Conservation (phyloP, 2,113 vertebrate genomes). For the Sterrhoptilus dennistouni region DNA sequence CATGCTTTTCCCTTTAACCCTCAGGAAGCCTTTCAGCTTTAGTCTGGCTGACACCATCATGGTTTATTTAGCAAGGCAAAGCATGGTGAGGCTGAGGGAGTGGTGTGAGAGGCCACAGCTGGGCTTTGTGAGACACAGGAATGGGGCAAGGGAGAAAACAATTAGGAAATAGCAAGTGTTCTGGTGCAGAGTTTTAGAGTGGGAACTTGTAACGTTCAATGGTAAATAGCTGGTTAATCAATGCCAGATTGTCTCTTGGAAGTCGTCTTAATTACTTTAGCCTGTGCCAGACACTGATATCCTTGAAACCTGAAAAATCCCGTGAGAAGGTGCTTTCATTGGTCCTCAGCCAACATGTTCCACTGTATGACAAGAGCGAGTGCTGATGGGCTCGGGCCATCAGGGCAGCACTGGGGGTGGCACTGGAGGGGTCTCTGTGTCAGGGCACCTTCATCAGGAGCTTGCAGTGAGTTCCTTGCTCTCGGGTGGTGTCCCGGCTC, state of each 20-base stretch:
- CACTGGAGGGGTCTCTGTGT: background rate
- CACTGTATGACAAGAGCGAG: rapidly evolving
- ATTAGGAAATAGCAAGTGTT: background rate
- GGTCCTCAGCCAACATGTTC: conserved; percentile 1
- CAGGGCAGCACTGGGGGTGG: background rate
- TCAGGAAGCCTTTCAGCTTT: conserved; percentile 12
- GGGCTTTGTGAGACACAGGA: background rate
- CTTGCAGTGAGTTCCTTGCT: background rate
- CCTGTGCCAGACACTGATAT: conserved; percentile 43
- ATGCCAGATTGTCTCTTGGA: conserved; percentile 18
- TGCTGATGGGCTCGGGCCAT: background rate
- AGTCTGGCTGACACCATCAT: background rate
- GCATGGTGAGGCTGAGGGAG: background rate
- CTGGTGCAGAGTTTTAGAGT: background rate
- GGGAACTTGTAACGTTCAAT: background rate
- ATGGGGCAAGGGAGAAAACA: background rate
- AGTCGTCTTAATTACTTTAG: conserved; percentile 32
- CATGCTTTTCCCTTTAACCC: conserved; percentile 37
- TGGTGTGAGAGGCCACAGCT: background rate
- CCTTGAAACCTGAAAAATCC: conserved; percentile 57
- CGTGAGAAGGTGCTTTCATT: conserved; percentile 54
- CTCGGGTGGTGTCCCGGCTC: background rate
- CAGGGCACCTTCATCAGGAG: background rate
- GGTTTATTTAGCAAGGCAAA: background rate
- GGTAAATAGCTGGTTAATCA: conserved; percentile 37